Conservation (phyloP, 2,113 vertebrate species). For the Pollachius pollachius region DNA sequence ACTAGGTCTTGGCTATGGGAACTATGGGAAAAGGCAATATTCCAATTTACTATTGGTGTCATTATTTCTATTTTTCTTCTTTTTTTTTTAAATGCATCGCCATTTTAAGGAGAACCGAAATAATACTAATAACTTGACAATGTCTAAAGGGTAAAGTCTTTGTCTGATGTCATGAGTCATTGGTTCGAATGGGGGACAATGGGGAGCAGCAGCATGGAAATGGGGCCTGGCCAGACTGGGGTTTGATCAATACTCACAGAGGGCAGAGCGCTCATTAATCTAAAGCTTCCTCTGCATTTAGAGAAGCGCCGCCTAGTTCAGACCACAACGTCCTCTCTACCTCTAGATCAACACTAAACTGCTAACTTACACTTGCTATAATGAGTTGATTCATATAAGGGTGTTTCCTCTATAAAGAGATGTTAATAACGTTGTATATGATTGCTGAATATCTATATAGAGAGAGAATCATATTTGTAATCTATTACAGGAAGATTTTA, state of each 20-base stretch:
- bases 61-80: neutral
- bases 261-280: constrained; percentile 62
- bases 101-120: neutral
- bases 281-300: constrained; percentile 62
- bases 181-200: constrained; percentile 34
- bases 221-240: constrained; percentile 55
- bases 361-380: constrained; percentile 24
- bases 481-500: no score
- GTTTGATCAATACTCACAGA: constrained; percentile 68
- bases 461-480: no score
- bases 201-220: constrained; percentile 45
- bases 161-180: constrained; percentile 15
- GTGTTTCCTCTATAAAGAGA: no score
- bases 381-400: no score
- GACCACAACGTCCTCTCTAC: constrained; percentile 38
- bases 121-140: neutral
- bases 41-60: no score
- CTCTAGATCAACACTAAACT: constrained; percentile 34
- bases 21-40: no score
- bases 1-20: no score
- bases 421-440: no score
- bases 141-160: constrained; percentile 12
- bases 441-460: no score
- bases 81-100: neutral
- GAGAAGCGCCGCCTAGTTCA: constrained; percentile 45